phyloP scores from a whole-genome alignment of 2,113 vertebrate species.

The Hyaena hyaena region DNA sequence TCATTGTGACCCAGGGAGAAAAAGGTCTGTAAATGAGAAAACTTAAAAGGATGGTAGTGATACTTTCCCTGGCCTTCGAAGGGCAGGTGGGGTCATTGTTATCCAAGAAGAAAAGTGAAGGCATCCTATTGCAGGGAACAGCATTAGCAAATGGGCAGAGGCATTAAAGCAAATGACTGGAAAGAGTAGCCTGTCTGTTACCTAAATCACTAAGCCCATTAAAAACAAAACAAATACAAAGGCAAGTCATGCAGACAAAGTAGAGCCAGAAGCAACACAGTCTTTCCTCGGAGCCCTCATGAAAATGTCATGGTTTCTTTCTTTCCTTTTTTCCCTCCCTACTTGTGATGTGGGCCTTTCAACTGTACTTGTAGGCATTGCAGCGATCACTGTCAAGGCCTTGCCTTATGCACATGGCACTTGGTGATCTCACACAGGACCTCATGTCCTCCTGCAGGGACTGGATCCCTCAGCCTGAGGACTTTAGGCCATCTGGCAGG shows the following conservation, averaged over 20 bases:
- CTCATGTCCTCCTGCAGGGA: background rate
- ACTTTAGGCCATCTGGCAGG: background rate
- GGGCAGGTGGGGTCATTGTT: too few species aligned
- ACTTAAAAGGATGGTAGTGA: background rate
- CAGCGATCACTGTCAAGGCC: background rate
- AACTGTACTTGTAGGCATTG: background rate
- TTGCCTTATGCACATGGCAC: accelerated
- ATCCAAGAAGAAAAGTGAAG: background rate
- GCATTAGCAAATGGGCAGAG: background rate
- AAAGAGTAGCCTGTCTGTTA: background rate
- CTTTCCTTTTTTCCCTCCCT: background rate
- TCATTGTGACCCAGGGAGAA: background rate
- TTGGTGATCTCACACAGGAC: background rate
- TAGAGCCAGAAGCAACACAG: background rate
- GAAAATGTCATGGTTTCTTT: background rate
- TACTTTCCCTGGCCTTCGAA: background rate
- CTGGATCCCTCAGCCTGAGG: background rate
- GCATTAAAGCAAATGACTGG: background rate
- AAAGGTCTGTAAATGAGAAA: background rate
- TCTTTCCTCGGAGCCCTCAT: background rate
- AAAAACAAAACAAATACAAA: background rate
- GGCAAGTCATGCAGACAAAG: background rate
- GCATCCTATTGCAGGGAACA: background rate
- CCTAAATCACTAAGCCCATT: background rate
- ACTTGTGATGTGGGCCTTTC: background rate